phyloP scores from a whole-genome alignment of 30 jellyfish, hydroid and myxozoan genomes.

The Hydra vulgaris region DNA sequence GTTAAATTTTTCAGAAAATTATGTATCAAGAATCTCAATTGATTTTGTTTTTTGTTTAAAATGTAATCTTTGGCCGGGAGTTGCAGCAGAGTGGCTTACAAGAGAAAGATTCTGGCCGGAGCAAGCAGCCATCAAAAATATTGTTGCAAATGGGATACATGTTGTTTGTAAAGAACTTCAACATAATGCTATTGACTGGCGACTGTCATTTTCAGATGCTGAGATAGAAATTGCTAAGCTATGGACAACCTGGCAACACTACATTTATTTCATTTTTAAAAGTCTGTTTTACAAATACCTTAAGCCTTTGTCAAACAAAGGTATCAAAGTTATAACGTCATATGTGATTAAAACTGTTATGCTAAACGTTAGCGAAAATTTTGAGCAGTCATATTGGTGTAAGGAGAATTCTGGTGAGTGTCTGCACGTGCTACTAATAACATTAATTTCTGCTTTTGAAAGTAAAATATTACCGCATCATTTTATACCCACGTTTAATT shows the following conservation, averaged over 20 bases:
- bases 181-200: neutral
- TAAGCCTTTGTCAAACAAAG: neutral
- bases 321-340: conserved; percentile 1
- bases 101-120: neutral
- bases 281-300: conserved; percentile 1
- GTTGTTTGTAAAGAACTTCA: neutral
- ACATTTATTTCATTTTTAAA: conserved; percentile 2
- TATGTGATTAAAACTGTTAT: neutral
- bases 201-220: conserved; percentile 1
- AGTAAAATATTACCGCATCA: neutral
- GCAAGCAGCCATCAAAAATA: neutral
- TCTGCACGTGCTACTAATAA: neutral
- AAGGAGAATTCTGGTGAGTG: neutral
- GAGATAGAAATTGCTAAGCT: neutral
- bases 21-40: neutral
- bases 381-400: neutral
- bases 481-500: neutral
- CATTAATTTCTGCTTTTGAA: neutral
- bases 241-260: neutral
- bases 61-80: neutral
- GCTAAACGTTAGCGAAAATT: neutral
- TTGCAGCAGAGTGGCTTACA: neutral
- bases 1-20: neutral
- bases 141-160: neutral
- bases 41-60: neutral